These are phyloP conservation scores for Sinelater perroti DNA, from an alignment of 2,888 invertebrate genomes.

Conservation along the genomic window DNA sequence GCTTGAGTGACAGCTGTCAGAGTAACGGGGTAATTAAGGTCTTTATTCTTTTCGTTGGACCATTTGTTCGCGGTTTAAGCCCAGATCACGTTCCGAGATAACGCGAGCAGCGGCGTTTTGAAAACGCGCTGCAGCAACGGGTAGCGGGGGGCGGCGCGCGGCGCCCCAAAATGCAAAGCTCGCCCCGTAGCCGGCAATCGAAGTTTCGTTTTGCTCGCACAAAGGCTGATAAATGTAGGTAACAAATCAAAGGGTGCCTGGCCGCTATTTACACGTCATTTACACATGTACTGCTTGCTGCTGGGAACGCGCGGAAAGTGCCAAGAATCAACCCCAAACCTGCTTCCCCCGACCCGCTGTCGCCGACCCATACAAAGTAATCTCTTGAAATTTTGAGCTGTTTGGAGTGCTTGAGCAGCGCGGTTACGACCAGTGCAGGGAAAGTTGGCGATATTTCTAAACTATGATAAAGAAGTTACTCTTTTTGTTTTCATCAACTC, in stretches of 20 bases:
- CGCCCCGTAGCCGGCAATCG: slow-evolving; percentile 44
- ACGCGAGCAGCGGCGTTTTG: slow-evolving; percentile 19
- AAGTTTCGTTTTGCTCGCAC: slow-evolving; percentile 43
- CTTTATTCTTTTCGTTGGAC: slow-evolving; percentile 36
- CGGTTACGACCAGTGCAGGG: slow-evolving; percentile 22
- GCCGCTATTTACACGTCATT: slow-evolving; percentile 50
- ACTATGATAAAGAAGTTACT: too few species aligned
- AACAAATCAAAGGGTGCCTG: slow-evolving; percentile 48
- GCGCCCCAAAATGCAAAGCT: too few species aligned
- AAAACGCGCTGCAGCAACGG: too few species aligned
- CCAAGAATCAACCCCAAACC: slow-evolving; percentile 52
- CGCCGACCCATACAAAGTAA: slow-evolving; percentile 48
- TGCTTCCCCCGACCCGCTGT: slow-evolving; percentile 43
- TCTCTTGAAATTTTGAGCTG: slow-evolving; percentile 45
- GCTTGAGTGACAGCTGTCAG: slow-evolving; percentile 37
- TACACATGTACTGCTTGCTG: slow-evolving; percentile 43
- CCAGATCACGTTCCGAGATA: slow-evolving; percentile 25
- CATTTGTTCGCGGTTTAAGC: slow-evolving; percentile 30
- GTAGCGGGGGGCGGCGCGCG: too few species aligned
- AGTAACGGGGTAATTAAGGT: slow-evolving; percentile 35
- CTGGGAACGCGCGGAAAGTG: slow-evolving; percentile 46
- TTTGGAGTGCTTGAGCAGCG: slow-evolving; percentile 24
- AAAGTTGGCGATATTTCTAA: too few species aligned
- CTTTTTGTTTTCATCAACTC: too few species aligned
- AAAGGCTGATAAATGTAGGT: slow-evolving; percentile 45